phyloP scores from a whole-genome alignment of 1,140 invertebrate genomes.

The Ceratosolen solmsi region DNA sequence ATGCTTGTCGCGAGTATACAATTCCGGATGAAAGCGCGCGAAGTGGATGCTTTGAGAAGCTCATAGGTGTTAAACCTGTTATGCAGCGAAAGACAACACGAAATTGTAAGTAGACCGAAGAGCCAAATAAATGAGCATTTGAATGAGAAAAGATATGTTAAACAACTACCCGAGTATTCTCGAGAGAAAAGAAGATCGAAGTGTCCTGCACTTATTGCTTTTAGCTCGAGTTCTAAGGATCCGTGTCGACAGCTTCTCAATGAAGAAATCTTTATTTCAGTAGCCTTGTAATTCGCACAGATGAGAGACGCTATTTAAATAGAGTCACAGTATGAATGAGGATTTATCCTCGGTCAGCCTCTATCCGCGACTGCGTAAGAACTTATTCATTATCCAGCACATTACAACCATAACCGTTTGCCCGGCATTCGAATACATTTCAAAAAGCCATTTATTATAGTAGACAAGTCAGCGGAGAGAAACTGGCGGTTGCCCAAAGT shows the following conservation, averaged over 20 bases:
- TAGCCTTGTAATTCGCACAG: not conserved
- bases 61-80: conserved; percentile 28
- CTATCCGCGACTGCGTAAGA: not conserved
- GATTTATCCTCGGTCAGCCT: not conserved
- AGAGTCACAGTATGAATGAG: not conserved
- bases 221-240: not conserved
- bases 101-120: conserved; percentile 3
- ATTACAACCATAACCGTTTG: not conserved
- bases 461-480: not conserved
- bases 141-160: conserved; percentile 1
- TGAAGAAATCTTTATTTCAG: not conserved
- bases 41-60: not conserved
- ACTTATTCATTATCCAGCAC: not conserved
- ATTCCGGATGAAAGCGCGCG: conserved; percentile 36
- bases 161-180: not conserved
- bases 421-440: not conserved
- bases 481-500: not conserved
- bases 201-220: not conserved
- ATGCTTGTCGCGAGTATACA: not conserved
- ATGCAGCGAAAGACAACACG: conserved; percentile 35
- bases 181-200: conserved; percentile 4
- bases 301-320: not conserved
- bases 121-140: not conserved
- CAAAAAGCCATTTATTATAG: not conserved
- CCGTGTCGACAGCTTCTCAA: not conserved